These are phyloP conservation scores for Leptatherina wallacei DNA, from an alignment of 2,797 vertebrate species.

Conservation along the genomic window DNA sequence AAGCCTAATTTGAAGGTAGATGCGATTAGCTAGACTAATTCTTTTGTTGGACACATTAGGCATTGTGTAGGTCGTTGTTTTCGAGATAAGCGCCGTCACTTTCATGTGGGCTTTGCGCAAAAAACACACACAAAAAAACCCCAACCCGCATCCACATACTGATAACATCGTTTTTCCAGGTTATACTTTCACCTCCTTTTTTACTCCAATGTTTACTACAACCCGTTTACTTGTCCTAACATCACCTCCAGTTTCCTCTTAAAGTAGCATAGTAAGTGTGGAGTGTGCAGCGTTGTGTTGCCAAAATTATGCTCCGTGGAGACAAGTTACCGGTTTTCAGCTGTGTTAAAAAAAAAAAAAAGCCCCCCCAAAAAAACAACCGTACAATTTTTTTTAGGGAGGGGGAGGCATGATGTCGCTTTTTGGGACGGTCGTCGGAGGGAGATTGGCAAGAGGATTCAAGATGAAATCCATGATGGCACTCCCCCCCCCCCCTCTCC, in stretches of 20 bases:
- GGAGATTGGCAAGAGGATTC: constrained; percentile 78
- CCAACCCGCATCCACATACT: constrained; percentile 11
- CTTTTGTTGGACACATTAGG: constrained; percentile 75
- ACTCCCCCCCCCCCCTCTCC: constrained; percentile 63
- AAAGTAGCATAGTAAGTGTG: constrained; percentile 72
- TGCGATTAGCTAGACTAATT: constrained; percentile 74
- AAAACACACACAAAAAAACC: neutral
- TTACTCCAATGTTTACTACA: constrained; percentile 68
- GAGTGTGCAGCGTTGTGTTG: constrained; percentile 25
- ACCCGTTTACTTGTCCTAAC: constrained; percentile 76
- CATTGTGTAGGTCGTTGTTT: constrained; percentile 66
- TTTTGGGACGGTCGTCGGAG: constrained; percentile 41
- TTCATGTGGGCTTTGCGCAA: constrained; percentile 52
- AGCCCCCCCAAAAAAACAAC: too few species aligned
- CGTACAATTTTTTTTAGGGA: neutral
- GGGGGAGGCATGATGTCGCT: constrained; percentile 3
- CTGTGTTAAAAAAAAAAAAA: neutral
- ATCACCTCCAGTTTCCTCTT: constrained; percentile 68
- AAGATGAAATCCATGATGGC: constrained; percentile 86
- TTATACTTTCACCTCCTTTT: constrained; percentile 23
- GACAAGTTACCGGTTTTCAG: neutral
- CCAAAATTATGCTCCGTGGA: neutral
- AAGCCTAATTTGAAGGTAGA: constrained; percentile 54
- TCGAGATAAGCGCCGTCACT: constrained; percentile 63
- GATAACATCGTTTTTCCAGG: neutral